Evolutionary conservation across 2,113 vertebrate species (phyloP).

Genomic region (Phyllopteryx taeniolatus): DNA sequence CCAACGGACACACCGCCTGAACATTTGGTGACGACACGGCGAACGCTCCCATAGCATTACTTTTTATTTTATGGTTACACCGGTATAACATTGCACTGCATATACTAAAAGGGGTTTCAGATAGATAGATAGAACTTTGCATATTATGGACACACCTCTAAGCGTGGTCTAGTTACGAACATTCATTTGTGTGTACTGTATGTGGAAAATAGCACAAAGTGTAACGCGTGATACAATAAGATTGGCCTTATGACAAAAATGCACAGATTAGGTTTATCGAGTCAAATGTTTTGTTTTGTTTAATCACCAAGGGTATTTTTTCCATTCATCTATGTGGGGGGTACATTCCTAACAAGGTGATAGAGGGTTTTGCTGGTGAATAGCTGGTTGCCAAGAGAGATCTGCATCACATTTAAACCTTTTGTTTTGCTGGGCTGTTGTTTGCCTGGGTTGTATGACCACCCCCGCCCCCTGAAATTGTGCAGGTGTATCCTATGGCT

Average conservation of each 20-base stretch:
- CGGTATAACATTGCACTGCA: too few relatives aligned
- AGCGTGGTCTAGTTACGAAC: background rate
- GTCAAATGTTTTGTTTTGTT: conserved; percentile 28
- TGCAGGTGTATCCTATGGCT: too few relatives aligned
- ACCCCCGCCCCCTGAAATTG: background rate
- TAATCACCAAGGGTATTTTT: background rate
- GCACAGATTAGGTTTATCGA: conserved; percentile 42
- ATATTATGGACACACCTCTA: background rate
- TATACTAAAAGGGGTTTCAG: too few relatives aligned
- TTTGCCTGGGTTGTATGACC: conserved; percentile 3
- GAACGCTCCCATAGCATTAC: too few relatives aligned
- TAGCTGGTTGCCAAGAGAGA: conserved; percentile 29
- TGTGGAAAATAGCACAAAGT: conserved; percentile 17
- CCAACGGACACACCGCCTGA: too few relatives aligned
- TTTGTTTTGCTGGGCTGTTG: conserved; percentile 3
- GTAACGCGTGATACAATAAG: conserved; percentile 23
- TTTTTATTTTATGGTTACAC: too few relatives aligned
- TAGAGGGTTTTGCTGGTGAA: conserved; percentile 20
- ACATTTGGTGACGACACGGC: too few relatives aligned
- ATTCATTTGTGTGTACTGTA: background rate
- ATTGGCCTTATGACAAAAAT: background rate
- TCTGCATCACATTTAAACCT: conserved; percentile 44
- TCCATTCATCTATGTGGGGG: conserved; percentile 16
- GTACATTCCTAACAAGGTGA: conserved; percentile 48
- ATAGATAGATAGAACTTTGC: background rate